Evolutionary conservation across 2,888 invertebrate species (phyloP).

Genomic region (Fabriciana adippe): DNA sequence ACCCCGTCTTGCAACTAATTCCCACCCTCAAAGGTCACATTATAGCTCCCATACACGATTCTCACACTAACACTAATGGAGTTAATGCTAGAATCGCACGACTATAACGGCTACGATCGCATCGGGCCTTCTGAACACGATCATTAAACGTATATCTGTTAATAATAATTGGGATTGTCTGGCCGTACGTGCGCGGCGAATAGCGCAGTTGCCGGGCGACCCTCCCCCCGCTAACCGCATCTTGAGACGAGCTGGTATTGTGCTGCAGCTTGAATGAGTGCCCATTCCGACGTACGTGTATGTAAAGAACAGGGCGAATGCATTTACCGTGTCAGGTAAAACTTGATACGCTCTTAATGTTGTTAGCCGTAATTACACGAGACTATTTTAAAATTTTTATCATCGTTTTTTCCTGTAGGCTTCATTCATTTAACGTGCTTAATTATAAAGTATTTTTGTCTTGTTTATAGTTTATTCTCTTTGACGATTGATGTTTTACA

Average conservation of each 20-base stretch:
- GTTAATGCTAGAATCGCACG: slow-evolving; percentile 42
- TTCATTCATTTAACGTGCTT: slow-evolving; percentile 19
- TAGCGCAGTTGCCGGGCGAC: slow-evolving; percentile 66
- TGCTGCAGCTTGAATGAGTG: slow-evolving; percentile 31
- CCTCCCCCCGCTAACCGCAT: slow-evolving; percentile 55
- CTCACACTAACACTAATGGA: slow-evolving; percentile 62
- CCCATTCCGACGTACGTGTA: slow-evolving; percentile 14
- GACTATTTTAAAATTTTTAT: slow-evolving; percentile 15
- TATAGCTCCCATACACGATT: slow-evolving; percentile 48
- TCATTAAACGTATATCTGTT: slow-evolving; percentile 72
- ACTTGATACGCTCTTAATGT: slow-evolving; percentile 25
- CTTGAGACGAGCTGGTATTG: slow-evolving; percentile 48
- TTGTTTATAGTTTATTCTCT: background rate
- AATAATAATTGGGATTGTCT: slow-evolving; percentile 80
- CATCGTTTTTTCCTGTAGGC: slow-evolving; percentile 11
- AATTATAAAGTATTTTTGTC: background rate
- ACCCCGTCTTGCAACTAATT: slow-evolving; percentile 58
- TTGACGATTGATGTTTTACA: background rate
- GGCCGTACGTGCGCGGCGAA: slow-evolving; percentile 74
- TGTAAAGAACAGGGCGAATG: slow-evolving; percentile 18
- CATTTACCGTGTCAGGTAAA: slow-evolving; percentile 19
- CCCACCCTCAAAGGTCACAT: slow-evolving; percentile 52
- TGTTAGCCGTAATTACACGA: slow-evolving; percentile 14
- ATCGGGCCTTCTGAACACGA: slow-evolving; percentile 55
- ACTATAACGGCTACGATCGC: slow-evolving; percentile 17